phyloP scores from a whole-genome alignment of 2,797 vertebrate genomes.

The Garrulus glandarius region DNA sequence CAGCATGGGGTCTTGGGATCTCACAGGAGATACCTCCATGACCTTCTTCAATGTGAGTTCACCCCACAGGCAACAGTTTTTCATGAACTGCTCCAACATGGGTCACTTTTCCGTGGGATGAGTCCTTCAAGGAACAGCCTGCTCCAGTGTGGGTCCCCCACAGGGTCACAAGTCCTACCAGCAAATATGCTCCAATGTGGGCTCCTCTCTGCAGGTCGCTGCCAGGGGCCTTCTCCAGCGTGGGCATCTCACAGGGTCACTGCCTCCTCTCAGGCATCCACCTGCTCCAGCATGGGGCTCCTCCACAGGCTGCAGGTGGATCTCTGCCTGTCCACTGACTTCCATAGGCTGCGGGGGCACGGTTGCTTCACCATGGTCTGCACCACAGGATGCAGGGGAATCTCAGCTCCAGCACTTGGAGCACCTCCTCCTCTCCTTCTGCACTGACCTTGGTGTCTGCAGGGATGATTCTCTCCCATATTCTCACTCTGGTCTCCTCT shows the following conservation, averaged over 20 bases:
- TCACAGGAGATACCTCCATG: not conserved
- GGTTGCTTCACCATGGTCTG: not conserved
- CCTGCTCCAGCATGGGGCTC: not conserved
- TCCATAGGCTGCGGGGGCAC: not conserved
- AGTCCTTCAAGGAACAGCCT: not conserved
- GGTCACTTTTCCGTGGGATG: not conserved
- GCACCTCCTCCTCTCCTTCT: not conserved
- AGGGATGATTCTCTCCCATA: not conserved
- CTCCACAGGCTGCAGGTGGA: not conserved
- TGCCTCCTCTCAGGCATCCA: not conserved
- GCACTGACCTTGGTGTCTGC: not conserved
- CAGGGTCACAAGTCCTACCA: not conserved
- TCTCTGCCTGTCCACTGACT: not conserved
- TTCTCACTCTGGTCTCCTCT: not conserved
- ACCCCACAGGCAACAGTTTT: not conserved
- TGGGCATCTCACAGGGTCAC: not conserved
- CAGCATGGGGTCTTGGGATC: not conserved
- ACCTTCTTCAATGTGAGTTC: rapidly evolving
- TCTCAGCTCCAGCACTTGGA: not conserved
- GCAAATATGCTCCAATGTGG: not conserved
- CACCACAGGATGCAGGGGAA: not conserved
- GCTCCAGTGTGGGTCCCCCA: not conserved
- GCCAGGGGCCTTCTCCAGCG: not conserved
- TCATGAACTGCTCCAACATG: rapidly evolving
- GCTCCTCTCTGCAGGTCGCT: not conserved